Percentiles rank a stretch among this genome's conserved stretches.
phyloP scores from a whole-genome alignment of 2,797 vertebrate species.

The Dryobates pubescens region DNA sequence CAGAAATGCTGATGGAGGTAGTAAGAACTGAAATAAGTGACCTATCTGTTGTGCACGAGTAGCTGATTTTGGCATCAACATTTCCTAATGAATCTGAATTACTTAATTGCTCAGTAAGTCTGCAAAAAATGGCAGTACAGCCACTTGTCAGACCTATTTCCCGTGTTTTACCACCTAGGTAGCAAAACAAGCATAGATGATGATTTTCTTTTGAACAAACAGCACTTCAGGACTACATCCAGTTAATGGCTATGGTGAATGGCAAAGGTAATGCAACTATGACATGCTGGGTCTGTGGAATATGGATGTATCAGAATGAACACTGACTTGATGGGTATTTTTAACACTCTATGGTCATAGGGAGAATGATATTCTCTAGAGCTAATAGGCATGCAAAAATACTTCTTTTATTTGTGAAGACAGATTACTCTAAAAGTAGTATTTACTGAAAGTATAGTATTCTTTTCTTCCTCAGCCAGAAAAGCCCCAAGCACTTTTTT shows the following conservation, averaged over 20 bases:
- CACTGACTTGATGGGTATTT: neutral
- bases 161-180: no score
- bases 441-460: neutral
- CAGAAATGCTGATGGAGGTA: neutral
- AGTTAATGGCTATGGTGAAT: neutral
- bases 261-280: neutral
- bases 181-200: neutral
- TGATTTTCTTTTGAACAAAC: neutral
- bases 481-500: neutral
- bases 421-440: neutral
- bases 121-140: accelerated
- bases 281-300: neutral
- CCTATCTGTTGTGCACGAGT: neutral
- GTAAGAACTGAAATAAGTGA: neutral
- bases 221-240: neutral
- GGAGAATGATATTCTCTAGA: neutral
- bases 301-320: neutral
- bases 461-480: neutral
- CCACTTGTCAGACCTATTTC: accelerated
- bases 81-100: neutral
- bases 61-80: neutral
- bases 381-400: neutral
- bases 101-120: neutral
- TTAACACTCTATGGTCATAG: neutral
- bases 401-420: neutral